These are phyloP conservation scores for Synanthedon formicaeformis DNA, from an alignment of 2,888 invertebrate species.

Conservation along the genomic window DNA sequence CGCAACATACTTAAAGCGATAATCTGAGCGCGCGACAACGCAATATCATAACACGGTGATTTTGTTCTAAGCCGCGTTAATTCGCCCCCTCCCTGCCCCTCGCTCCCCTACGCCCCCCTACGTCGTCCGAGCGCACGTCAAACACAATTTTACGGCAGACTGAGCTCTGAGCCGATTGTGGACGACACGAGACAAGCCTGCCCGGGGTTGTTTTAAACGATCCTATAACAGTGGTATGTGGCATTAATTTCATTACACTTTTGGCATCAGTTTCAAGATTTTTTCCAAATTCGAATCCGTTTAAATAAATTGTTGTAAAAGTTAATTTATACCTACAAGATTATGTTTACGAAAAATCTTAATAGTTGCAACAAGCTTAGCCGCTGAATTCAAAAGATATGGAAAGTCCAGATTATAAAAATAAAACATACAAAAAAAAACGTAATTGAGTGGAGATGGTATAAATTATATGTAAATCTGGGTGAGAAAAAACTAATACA, in stretches of 20 bases:
- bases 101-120: slow-evolving; percentile 7
- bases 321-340: too few species aligned
- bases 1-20: slow-evolving; percentile 48
- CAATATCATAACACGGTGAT: slow-evolving; percentile 61
- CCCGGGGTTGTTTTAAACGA: slow-evolving; percentile 11
- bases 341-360: too few species aligned
- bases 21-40: slow-evolving; percentile 28
- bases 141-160: slow-evolving; percentile 67
- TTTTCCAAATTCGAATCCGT: not conserved
- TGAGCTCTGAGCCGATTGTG: slow-evolving; percentile 67
- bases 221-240: slow-evolving; percentile 16
- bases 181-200: slow-evolving; percentile 60
- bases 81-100: slow-evolving; percentile 18
- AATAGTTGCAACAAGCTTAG: too few species aligned
- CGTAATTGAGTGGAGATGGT: too few species aligned
- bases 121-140: slow-evolving; percentile 53
- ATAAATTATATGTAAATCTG: too few species aligned
- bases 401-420: too few species aligned
- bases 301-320: too few species aligned
- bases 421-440: too few species aligned
- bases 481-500: too few species aligned
- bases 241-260: slow-evolving; percentile 8
- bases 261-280: not conserved
- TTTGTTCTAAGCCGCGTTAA: slow-evolving; percentile 61
- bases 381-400: too few species aligned